Conservation (phyloP, 2,797 vertebrate genomes). For the Cryptoprocta ferox region DNA sequence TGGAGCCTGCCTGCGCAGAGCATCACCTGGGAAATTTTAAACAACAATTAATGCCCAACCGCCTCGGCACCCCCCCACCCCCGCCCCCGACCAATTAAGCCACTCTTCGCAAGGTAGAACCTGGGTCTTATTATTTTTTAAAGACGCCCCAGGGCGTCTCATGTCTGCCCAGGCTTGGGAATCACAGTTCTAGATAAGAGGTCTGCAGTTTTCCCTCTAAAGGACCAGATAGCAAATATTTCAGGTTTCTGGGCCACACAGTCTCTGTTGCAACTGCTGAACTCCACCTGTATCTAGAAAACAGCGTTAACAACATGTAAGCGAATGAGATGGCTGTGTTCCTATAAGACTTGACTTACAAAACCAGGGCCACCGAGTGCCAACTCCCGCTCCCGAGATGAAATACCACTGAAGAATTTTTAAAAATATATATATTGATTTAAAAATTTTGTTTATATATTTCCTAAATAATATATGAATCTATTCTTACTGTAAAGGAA, state of each 20-base stretch:
- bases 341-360: not conserved
- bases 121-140: not conserved
- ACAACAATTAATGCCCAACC: not conserved
- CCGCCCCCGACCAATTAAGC: not conserved
- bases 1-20: not conserved
- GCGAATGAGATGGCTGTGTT: not conserved
- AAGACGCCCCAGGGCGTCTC: not conserved
- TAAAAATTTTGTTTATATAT: not conserved
- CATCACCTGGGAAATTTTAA: not conserved
- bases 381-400: not conserved
- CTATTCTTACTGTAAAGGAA: not conserved
- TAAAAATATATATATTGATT: not conserved
- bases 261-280: not conserved
- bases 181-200: not conserved
- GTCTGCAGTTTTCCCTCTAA: not conserved
- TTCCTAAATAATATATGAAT: not conserved
- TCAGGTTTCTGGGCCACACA: not conserved
- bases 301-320: fast-evolving
- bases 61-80: too few species aligned
- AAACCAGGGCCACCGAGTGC: not conserved
- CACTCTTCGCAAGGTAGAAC: not conserved
- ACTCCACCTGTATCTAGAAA: fast-evolving
- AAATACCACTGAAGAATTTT: not conserved
- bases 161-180: not conserved
- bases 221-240: not conserved